These are phyloP conservation scores for Drosophila kuntzei DNA, from an alignment of 2,888 invertebrate species.

Conservation along the genomic window DNA sequence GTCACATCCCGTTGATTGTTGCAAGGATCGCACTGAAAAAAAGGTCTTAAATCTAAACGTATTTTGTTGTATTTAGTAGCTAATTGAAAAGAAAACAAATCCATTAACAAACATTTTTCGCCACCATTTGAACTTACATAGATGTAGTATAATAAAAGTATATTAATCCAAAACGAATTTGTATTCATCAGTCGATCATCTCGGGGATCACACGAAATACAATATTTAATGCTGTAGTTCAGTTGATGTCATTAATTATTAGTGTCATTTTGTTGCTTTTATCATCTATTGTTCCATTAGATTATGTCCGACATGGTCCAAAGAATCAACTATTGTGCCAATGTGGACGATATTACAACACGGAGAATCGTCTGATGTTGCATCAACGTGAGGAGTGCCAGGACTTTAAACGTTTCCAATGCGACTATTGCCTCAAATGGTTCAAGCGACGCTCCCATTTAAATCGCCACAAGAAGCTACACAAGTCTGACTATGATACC, in stretches of 20 bases:
- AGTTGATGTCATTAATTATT: slow-evolving; percentile 1
- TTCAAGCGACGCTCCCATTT: slow-evolving; percentile 83
- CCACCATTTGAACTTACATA: slow-evolving; percentile 15
- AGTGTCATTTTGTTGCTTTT: slow-evolving; percentile 33
- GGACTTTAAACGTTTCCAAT: slow-evolving; percentile 78
- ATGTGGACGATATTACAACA: slow-evolving; percentile 86
- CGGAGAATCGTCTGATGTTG: slow-evolving; percentile 72
- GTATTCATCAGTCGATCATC: slow-evolving; percentile 63
- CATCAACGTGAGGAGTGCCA: slow-evolving; percentile 82
- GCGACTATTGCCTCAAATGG: slow-evolving; percentile 79
- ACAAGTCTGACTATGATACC: slow-evolving; percentile 66
- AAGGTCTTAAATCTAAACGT: slow-evolving; percentile 28
- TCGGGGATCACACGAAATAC: slow-evolving; percentile 17
- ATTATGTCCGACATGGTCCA: slow-evolving; percentile 57
- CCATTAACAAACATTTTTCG: slow-evolving; percentile 27
- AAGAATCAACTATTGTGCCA: slow-evolving; percentile 81
- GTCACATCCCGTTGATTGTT: slow-evolving; percentile 1
- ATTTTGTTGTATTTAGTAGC: slow-evolving; percentile 23
- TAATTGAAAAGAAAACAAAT: slow-evolving; percentile 3
- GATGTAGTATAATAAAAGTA: slow-evolving; percentile 33
- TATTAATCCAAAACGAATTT: slow-evolving; percentile 57
- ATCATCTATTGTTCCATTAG: slow-evolving; percentile 36
- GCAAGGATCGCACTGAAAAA: slow-evolving; percentile 1
- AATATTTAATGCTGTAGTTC: slow-evolving; percentile 5
- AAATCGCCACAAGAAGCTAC: slow-evolving; percentile 82